These are phyloP conservation scores for Campaea margaritaria DNA, from an alignment of 2,888 invertebrate species.

Conservation along the genomic window DNA sequence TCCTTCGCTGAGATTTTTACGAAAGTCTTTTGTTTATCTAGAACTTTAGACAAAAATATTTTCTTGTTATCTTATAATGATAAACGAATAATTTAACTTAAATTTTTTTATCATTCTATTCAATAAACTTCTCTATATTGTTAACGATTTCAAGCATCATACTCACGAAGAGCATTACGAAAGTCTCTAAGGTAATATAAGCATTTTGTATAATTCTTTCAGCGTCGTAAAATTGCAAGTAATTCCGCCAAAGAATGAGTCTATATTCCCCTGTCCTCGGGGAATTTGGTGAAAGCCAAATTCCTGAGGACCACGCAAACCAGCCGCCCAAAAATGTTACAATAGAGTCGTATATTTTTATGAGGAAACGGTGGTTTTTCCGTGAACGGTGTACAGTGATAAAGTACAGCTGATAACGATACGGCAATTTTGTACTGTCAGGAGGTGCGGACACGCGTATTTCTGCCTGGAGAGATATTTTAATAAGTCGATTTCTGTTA, in stretches of 20 bases:
- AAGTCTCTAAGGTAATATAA: constrained; percentile 18
- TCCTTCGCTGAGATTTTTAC: too few species aligned
- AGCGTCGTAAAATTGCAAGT: constrained; percentile 15
- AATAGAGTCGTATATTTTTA: constrained; percentile 4
- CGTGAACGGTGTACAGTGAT: too few species aligned
- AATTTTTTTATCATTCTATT: neutral
- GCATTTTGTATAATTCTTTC: constrained; percentile 20
- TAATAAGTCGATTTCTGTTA: too few species aligned
- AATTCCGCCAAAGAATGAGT: constrained; percentile 12
- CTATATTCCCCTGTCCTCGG: constrained; percentile 5
- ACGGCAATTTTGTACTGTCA: too few species aligned
- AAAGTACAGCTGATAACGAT: too few species aligned
- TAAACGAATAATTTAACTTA: too few species aligned
- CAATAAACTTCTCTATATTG: neutral
- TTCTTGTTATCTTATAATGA: too few species aligned
- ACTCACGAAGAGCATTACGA: constrained; percentile 8
- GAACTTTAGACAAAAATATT: too few species aligned
- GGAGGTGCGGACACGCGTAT: too few species aligned
- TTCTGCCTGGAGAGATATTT: too few species aligned
- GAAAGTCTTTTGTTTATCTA: too few species aligned
- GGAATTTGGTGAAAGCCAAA: constrained; percentile 6
- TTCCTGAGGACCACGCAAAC: constrained; percentile 8
- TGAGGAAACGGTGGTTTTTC: neutral
- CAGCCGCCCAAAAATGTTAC: constrained; percentile 2
- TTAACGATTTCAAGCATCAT: neutral